Evolutionary conservation across 2,797 vertebrate species (phyloP), one percentile per base, ranked within the genome.

Genomic region (Sebastolobus altivelis): DNA sequence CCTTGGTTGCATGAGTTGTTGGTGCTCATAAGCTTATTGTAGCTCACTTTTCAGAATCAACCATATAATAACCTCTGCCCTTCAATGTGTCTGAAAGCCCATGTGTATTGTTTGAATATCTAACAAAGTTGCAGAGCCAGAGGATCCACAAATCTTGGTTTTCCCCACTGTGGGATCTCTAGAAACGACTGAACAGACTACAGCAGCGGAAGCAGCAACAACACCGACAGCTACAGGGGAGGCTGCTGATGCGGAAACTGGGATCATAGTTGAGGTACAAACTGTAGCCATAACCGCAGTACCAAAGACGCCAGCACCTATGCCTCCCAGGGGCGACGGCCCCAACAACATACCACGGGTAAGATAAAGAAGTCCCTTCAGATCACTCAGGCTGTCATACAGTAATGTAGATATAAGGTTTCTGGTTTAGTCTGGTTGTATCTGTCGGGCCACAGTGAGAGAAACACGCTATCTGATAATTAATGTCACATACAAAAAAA

Each of bases 241-340:
- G 9, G 35, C 13, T 6, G 58, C 5, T 8, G 43, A 37, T 1
- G 27, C 49, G 4, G 62, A 2, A 31, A 16, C 31, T 3, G 12
- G 29, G 16, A 8, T 31, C 10, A 67, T 31, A 8, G 9, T n/a
- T 2, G 20, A 35, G 12, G 25, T n/a, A 0, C 18, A 54, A 0
- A 89, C 82, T 1, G 2, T 3, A 4, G 33, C 67, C 1, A 9
- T 38, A 12, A 4, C 38, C 1, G 1, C 8, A 1, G 60, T 77
- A 11, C 7, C 43, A 20, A 55, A 75, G 60, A 91, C 91, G 4
- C 75, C 69, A 40, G 76, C 60, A 13, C 86, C 89, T 1, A 4
- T 27, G 14, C 89, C 92, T 4, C 14, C 85, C 54, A 91, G 91
- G 84, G 92, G 93, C 0, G 93, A 94, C 2, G 87, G 88, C 2